A percentile compares a stretch with the other conserved stretches of the same genome.
Evolutionary conservation across 2,113 vertebrate genomes (phyloP).

Genomic region (Corythoichthys intestinalis): DNA sequence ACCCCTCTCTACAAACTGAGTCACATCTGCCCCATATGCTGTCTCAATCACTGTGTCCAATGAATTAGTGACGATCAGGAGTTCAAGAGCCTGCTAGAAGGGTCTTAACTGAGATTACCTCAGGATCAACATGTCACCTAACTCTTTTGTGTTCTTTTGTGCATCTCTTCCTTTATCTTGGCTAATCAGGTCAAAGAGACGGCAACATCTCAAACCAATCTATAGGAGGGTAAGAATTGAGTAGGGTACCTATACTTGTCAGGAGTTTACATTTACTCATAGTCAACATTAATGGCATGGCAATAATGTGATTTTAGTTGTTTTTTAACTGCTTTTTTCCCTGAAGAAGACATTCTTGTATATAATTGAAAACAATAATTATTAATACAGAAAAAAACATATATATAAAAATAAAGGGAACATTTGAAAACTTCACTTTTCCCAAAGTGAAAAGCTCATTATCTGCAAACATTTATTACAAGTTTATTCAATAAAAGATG

Average conservation of each 20-base stretch:
- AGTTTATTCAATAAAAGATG: no score
- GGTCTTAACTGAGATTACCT: conserved; percentile 24
- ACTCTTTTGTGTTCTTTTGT: conserved; percentile 24
- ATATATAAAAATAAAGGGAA: no score
- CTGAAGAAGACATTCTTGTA: no score
- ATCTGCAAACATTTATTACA: no score
- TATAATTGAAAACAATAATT: no score
- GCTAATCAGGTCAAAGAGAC: conserved; percentile 6
- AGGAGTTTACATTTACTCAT: background rate
- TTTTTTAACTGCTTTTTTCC: no score
- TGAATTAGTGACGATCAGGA: conserved; percentile 12
- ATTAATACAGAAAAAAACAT: no score
- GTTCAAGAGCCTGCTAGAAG: conserved; percentile 12
- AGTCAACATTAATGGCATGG: background rate
- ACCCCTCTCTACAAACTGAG: background rate
- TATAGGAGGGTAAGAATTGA: background rate
- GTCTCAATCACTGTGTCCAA: conserved; percentile 1
- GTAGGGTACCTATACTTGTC: background rate
- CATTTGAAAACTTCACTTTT: no score
- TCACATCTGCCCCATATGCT: conserved; percentile 7
- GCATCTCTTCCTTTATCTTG: conserved; percentile 8
- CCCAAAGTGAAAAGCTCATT: no score
- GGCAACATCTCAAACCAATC: conserved; percentile 12
- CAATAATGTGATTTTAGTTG: background rate
- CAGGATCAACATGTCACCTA: conserved; percentile 29